These are phyloP conservation scores for Ceryle rudis DNA, from an alignment of 2,797 vertebrate species.

Conservation along the genomic window DNA sequence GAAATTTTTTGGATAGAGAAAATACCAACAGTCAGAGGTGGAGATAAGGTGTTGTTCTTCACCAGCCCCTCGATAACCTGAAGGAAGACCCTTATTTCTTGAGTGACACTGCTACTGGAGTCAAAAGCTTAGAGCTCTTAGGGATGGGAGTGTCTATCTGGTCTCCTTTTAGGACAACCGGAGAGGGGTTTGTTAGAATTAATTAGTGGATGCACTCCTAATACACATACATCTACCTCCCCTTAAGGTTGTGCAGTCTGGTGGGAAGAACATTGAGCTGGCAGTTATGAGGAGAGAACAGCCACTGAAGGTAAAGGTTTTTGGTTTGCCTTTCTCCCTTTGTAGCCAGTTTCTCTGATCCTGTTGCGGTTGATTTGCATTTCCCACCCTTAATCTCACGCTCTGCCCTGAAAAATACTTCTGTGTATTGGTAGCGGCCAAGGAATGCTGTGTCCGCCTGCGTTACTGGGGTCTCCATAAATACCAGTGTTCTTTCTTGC, in stretches of 20 bases:
- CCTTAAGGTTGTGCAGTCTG: conserved; percentile 85
- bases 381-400: neutral
- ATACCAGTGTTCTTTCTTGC: neutral
- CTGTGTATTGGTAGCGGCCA: neutral
- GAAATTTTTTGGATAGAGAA: neutral
- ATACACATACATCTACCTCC: neutral
- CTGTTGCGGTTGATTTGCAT: neutral
- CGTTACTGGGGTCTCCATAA: neutral
- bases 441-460: neutral
- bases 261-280: conserved; percentile 88
- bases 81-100: neutral
- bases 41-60: neutral
- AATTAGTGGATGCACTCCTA: neutral
- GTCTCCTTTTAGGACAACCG: neutral
- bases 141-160: no score
- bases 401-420: neutral
- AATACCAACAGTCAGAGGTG: neutral
- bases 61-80: neutral
- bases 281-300: conserved; percentile 86
- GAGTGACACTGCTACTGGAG: neutral
- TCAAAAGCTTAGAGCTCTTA: neutral
- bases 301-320: conserved; percentile 80
- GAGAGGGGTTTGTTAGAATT: neutral
- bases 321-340: neutral
- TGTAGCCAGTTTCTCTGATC: neutral